phyloP scores from a whole-genome alignment of 2,113 vertebrate genomes.

The Xerus inauris region DNA sequence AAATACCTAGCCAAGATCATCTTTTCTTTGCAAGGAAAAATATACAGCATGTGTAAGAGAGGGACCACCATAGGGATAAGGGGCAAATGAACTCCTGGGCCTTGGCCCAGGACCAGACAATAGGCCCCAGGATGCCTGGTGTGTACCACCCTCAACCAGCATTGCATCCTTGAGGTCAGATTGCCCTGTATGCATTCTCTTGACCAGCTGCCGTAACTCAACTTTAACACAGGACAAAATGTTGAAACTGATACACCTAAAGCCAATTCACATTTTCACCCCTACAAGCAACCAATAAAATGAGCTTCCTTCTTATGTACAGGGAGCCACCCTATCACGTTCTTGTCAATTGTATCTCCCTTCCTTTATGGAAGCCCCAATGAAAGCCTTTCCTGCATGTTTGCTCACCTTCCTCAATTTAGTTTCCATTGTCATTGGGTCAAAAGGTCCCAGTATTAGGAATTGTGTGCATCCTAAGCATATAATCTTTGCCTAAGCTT shows the following conservation, averaged over 20 bases:
- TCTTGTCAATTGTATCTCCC: neutral
- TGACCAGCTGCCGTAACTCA: neutral
- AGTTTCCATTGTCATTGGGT: neutral
- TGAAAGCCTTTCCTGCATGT: neutral
- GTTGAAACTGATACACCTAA: neutral
- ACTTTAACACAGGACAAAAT: neutral
- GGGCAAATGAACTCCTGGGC: neutral
- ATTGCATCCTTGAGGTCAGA: neutral
- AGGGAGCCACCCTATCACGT: neutral
- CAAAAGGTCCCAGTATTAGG: neutral
- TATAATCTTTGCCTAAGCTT: neutral
- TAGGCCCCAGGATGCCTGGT: no score
- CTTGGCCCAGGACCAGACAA: neutral
- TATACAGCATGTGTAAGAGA: neutral
- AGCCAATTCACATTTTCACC: neutral
- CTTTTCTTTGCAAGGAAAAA: conserved; percentile 24
- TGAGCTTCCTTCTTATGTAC: neutral
- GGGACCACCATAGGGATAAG: neutral
- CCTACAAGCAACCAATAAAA: neutral
- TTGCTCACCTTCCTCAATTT: neutral
- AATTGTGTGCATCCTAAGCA: neutral
- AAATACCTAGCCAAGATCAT: neutral
- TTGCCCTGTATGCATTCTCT: neutral
- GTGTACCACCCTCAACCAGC: neutral
- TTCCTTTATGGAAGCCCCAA: neutral